Conservation (phyloP, 2,113 vertebrate genomes). For the Regulus satrapa region DNA sequence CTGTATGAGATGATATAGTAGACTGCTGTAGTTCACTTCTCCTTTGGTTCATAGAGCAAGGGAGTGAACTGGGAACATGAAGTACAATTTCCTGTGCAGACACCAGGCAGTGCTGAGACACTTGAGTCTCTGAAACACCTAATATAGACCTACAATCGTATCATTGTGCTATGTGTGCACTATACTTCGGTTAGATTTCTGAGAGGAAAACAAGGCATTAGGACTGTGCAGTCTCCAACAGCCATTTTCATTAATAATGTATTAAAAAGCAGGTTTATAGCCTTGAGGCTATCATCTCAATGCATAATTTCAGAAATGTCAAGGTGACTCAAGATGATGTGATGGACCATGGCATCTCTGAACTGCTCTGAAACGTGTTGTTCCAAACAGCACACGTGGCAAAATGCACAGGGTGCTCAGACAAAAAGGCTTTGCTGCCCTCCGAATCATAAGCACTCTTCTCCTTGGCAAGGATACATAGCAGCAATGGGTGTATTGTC, state of each 20-base stretch:
- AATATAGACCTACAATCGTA: neutral
- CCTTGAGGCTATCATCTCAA: conserved; percentile 15
- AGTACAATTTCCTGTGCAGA: neutral
- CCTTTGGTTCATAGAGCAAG: neutral
- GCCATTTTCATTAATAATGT: conserved; percentile 31
- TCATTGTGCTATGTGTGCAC: neutral
- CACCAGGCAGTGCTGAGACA: neutral
- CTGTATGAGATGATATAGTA: neutral
- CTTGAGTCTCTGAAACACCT: neutral
- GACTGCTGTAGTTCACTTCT: neutral
- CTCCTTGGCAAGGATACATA: neutral
- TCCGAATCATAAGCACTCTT: neutral
- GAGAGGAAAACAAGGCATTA: neutral
- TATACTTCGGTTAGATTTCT: neutral
- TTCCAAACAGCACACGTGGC: neutral
- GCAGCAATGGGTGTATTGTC: neutral
- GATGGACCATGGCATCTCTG: conserved; percentile 1
- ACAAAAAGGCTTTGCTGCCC: neutral
- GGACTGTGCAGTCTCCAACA: neutral
- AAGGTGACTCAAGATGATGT: conserved; percentile 36
- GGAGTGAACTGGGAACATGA: neutral
- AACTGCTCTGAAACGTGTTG: neutral
- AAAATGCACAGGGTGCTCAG: neutral
- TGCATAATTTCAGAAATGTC: conserved; percentile 47
- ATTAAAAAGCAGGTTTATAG: conserved; percentile 39